Percentiles rank a stretch among this genome's conserved stretches.
Conservation (phyloP, 2,113 vertebrate genomes). For the Daubentonia madagascariensis region DNA sequence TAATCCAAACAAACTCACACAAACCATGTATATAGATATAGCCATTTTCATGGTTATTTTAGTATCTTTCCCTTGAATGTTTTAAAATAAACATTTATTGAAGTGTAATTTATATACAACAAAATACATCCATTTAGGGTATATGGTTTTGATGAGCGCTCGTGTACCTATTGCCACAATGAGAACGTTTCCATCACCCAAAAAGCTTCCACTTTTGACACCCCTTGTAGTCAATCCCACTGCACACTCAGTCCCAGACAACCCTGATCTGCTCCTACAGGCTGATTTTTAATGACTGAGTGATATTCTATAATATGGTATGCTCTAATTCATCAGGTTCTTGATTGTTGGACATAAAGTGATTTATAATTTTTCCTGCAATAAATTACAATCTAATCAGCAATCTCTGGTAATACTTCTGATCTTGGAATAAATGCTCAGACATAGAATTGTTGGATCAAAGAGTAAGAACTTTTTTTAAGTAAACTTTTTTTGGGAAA, state of each 20-base stretch:
- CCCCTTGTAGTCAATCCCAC: neutral
- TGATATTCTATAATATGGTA: neutral
- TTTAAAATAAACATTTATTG: neutral
- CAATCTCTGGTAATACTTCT: neutral
- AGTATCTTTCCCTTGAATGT: neutral
- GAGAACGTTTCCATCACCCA: neutral
- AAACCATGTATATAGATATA: neutral
- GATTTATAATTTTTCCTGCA: neutral
- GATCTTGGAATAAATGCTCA: neutral
- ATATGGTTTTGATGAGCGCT: rapidly evolving
- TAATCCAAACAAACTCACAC: neutral
- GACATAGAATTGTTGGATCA: neutral
- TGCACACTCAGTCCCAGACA: rapidly evolving
- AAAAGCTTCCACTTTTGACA: neutral
- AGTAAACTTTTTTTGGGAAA: neutral
- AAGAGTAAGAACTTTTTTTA: neutral
- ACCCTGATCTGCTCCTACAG: neutral
- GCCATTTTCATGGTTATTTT: neutral
- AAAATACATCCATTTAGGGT: neutral
- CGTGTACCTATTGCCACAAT: rapidly evolving
- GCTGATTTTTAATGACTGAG: neutral
- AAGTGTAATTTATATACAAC: neutral
- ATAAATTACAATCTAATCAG: neutral
- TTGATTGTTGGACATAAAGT: neutral
- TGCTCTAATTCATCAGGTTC: neutral